Evolutionary conservation across 2,113 vertebrate species (phyloP).

Genomic region (Vanacampus margaritifer): DNA sequence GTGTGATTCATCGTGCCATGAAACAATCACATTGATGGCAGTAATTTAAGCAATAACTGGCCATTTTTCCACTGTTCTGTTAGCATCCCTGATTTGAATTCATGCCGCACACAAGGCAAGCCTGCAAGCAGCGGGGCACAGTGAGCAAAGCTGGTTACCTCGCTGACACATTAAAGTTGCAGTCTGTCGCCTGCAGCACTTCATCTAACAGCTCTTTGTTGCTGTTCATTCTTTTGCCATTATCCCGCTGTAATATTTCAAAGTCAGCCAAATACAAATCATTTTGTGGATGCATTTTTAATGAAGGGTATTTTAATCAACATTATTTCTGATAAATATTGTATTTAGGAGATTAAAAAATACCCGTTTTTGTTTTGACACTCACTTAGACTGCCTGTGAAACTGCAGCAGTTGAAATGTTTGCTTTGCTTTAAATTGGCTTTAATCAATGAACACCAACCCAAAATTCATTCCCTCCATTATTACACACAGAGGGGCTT

Average conservation of each 20-base stretch:
- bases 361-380: neutral
- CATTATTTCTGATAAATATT: neutral
- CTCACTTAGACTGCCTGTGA: neutral
- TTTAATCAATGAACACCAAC: neutral
- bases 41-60: neutral
- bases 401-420: neutral
- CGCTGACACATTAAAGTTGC: conserved; percentile 14
- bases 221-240: conserved; percentile 5
- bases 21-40: too few species aligned
- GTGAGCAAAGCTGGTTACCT: conserved; percentile 8
- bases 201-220: conserved; percentile 10
- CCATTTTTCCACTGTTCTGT: neutral
- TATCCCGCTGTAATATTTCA: conserved; percentile 5
- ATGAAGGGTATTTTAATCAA: neutral
- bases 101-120: conserved; percentile 1
- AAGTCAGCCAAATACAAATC: neutral
- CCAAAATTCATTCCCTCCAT: conserved; percentile 2
- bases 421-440: neutral
- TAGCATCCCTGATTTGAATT: conserved; percentile 1
- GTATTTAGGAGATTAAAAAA: neutral
- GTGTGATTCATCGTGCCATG: too few species aligned
- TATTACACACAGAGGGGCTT: neutral
- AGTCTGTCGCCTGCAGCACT: conserved; percentile 12
- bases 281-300: conserved; percentile 2
- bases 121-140: conserved; percentile 4